These are phyloP conservation scores for Coptodon bakossiorum DNA, from an alignment of 2,113 vertebrate species.

Conservation along the genomic window DNA sequence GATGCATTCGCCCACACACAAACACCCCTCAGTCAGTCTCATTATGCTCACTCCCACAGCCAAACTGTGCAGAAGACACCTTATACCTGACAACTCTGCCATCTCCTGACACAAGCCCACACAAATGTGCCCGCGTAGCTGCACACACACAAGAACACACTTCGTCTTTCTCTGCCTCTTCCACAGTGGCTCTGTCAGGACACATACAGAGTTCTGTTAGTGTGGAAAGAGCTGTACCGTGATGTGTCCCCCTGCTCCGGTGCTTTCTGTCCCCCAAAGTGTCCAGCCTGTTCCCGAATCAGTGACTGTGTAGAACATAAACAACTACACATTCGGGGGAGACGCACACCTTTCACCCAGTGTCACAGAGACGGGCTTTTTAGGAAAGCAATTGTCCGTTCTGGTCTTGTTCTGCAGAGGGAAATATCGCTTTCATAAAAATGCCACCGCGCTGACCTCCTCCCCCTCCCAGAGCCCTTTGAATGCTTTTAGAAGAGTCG, in stretches of 20 bases:
- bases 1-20: conserved; percentile 57
- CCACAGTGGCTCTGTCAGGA: conserved; percentile 35
- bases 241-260: neutral
- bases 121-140: conserved; percentile 13
- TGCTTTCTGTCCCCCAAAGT: conserved; percentile 1
- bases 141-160: neutral
- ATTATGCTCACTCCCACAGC: conserved; percentile 64
- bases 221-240: neutral
- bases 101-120: conserved; percentile 53
- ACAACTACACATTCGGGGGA: neutral
- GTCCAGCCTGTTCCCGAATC: neutral
- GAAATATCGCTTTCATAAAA: conserved; percentile 28
- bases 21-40: conserved; percentile 58
- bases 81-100: conserved; percentile 66
- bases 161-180: neutral
- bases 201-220: neutral
- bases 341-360: neutral
- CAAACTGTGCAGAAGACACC: conserved; percentile 60
- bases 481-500: conserved; percentile 33
- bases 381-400: neutral
- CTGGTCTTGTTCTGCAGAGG: neutral
- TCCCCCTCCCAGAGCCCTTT: neutral
- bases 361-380: conserved; percentile 2
- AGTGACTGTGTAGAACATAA: neutral
- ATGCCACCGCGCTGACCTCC: conserved; percentile 9